These are phyloP conservation scores for Psephotus haematonotus DNA, from an alignment of 2,113 vertebrate species.

Conservation along the genomic window DNA sequence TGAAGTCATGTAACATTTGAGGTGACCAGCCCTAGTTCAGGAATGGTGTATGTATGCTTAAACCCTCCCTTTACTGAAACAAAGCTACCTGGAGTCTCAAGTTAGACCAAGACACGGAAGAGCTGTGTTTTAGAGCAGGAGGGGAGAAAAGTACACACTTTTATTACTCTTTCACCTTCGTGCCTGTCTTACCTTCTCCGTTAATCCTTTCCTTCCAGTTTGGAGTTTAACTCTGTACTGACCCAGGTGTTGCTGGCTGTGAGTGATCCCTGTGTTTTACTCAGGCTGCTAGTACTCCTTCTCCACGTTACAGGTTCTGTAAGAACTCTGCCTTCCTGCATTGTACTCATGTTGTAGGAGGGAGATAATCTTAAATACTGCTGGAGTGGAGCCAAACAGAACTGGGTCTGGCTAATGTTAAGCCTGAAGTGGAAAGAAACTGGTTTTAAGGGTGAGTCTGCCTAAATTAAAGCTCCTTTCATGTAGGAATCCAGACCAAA, in stretches of 20 bases:
- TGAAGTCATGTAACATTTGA: not conserved
- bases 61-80: not conserved
- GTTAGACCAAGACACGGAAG: not conserved
- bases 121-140: not conserved
- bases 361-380: not conserved
- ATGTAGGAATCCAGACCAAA: not conserved
- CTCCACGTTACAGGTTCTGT: not conserved
- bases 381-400: not conserved
- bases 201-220: not conserved
- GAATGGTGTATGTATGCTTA: accelerated
- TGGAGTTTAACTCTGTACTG: not conserved
- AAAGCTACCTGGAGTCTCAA: not conserved
- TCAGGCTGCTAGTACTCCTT: not conserved
- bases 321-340: not conserved
- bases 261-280: not conserved
- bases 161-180: not conserved
- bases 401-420: not conserved
- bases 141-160: not conserved
- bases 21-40: not conserved
- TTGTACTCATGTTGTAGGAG: not conserved
- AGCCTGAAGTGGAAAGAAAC: not conserved
- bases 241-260: not conserved
- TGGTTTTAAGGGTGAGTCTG: not conserved
- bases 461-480: not conserved
- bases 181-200: not conserved